A percentile compares a stretch with the other conserved stretches of the same genome.
Conservation (phyloP, 2,113 vertebrate species). For the Triplophysa tibetana region DNA sequence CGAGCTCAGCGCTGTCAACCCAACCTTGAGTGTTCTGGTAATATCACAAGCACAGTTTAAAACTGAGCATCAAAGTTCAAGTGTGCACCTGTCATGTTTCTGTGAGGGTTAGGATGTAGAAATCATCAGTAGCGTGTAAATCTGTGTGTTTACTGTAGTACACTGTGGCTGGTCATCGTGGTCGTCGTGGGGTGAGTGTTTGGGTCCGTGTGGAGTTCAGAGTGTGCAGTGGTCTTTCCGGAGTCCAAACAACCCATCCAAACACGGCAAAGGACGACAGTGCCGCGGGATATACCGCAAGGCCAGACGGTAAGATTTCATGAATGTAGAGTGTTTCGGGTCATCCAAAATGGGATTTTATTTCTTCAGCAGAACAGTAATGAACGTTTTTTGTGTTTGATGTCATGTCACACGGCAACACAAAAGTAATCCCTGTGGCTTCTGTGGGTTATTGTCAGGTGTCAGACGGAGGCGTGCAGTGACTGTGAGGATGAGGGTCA, state of each 20-base stretch:
- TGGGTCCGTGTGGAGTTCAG: conserved; percentile 84
- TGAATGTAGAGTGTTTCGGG: no score
- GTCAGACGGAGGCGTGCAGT: conserved; percentile 79
- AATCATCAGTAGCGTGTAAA: background rate
- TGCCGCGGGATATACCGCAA: conserved; percentile 87
- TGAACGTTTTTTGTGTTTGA: background rate
- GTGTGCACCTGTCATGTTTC: no score
- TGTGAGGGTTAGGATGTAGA: no score
- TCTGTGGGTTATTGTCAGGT: conserved; percentile 67
- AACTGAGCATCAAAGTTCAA: background rate
- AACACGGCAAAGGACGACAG: conserved; percentile 69
- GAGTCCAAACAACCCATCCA: conserved; percentile 84
- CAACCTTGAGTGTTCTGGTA: conserved; percentile 80
- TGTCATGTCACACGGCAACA: background rate
- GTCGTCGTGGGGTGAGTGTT: conserved; percentile 87
- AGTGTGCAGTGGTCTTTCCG: conserved; percentile 93
- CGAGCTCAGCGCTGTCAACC: conserved; percentile 72
- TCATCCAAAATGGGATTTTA: background rate
- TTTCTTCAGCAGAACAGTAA: no score
- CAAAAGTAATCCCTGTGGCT: background rate
- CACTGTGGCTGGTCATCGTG: conserved; percentile 89
- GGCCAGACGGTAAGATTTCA: conserved; percentile 78
- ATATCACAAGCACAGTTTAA: background rate
- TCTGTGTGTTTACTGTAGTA: conserved; percentile 65
- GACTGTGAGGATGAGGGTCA: conserved; percentile 76